Conservation (phyloP, 2,797 vertebrate genomes). For the Myotis pilosus region DNA sequence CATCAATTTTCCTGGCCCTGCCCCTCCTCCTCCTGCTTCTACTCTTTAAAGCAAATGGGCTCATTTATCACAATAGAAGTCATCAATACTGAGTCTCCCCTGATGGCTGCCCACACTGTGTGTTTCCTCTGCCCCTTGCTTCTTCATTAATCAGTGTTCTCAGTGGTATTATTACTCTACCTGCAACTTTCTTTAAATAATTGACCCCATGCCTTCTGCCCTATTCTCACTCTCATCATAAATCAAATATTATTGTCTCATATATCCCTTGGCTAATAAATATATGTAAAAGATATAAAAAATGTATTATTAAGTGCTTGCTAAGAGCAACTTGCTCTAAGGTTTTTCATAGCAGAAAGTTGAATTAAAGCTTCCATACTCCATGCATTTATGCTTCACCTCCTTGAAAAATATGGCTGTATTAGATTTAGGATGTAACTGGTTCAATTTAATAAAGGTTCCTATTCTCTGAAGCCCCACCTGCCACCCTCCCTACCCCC, state of each 20-base stretch:
- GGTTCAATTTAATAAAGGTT: background rate
- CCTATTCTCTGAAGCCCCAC: background rate
- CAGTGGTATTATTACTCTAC: background rate
- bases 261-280: background rate
- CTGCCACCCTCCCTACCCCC: background rate
- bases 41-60: background rate
- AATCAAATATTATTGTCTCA: background rate
- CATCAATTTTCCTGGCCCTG: background rate
- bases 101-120: no score
- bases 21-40: background rate
- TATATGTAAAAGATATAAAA: background rate
- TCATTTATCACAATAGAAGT: background rate
- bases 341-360: background rate
- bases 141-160: background rate
- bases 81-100: background rate
- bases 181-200: background rate
- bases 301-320: background rate
- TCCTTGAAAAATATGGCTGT: background rate
- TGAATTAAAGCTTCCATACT: background rate
- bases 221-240: slow-evolving; percentile 1
- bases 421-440: background rate
- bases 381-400: background rate
- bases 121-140: background rate
- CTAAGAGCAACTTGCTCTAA: background rate
- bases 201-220: background rate